Percentiles rank a stretch among this genome's conserved stretches.
Evolutionary conservation across 2,888 invertebrate genomes (phyloP).

Genomic region (Apantesis nais): DNA sequence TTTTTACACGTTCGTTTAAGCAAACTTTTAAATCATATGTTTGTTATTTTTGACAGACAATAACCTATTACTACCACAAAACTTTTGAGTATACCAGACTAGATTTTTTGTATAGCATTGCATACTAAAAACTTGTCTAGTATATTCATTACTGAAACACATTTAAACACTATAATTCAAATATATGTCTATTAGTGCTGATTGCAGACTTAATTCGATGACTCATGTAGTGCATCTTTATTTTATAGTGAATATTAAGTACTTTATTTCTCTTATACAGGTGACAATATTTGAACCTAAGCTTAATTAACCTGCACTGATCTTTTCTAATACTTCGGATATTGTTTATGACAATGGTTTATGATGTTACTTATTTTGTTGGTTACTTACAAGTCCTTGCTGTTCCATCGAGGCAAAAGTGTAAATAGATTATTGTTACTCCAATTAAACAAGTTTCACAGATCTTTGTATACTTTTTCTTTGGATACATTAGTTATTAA

Average conservation of each 20-base stretch:
- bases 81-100: slow-evolving; percentile 16
- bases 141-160: slow-evolving; percentile 26
- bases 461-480: not conserved
- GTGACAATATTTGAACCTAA: slow-evolving; percentile 42
- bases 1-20: not conserved
- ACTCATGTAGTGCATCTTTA: slow-evolving; percentile 43
- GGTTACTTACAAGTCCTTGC: slow-evolving; percentile 84
- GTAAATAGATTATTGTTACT: slow-evolving; percentile 53
- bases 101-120: not conserved
- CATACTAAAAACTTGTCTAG: slow-evolving; percentile 32
- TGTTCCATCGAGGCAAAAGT: slow-evolving; percentile 79
- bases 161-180: slow-evolving; percentile 28
- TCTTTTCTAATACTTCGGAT: slow-evolving; percentile 24
- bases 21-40: not conserved
- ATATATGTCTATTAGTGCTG: slow-evolving; percentile 43
- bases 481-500: not conserved
- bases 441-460: slow-evolving; percentile 1
- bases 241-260: slow-evolving; percentile 36
- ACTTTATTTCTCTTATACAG: slow-evolving; percentile 31
- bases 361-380: slow-evolving; percentile 35
- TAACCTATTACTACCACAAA: slow-evolving; percentile 34
- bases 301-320: slow-evolving; percentile 26
- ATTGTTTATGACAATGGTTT: slow-evolving; percentile 22
- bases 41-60: slow-evolving; percentile 42
- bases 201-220: slow-evolving; percentile 41